phyloP scores from a whole-genome alignment of 2,888 invertebrate species.

The Hirtodrosophila histrioides region DNA sequence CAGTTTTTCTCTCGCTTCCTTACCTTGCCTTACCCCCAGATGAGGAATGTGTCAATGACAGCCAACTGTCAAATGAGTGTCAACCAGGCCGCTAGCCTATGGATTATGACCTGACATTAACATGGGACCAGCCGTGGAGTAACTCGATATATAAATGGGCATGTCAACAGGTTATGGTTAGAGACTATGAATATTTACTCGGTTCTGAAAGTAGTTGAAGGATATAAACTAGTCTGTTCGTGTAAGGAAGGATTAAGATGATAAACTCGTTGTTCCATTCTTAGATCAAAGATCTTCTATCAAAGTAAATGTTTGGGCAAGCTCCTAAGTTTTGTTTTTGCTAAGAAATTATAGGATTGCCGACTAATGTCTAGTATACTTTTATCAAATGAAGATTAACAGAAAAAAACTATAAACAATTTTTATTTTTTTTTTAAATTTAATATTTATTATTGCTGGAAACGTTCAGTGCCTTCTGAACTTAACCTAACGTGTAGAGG shows the following conservation, averaged over 20 bases:
- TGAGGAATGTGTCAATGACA: constrained; percentile 55
- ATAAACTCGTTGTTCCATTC: background rate
- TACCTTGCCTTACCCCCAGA: background rate
- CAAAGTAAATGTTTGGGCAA: background rate
- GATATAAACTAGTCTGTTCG: background rate
- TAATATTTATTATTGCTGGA: too few relatives aligned
- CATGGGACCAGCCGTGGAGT: constrained; percentile 38
- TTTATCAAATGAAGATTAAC: too few relatives aligned
- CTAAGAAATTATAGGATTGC: too few relatives aligned
- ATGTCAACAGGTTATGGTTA: constrained; percentile 56
- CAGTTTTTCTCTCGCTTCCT: constrained; percentile 28
- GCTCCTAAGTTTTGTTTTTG: too few relatives aligned
- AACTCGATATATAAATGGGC: constrained; percentile 47
- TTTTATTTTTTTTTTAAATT: too few relatives aligned
- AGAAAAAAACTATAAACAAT: too few relatives aligned
- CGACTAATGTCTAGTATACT: too few relatives aligned
- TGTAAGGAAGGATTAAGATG: background rate
- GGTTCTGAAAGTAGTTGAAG: too few relatives aligned
- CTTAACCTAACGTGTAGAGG: too few relatives aligned
- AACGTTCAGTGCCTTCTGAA: too few relatives aligned
- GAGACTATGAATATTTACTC: too few relatives aligned
- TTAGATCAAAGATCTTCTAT: too few relatives aligned
- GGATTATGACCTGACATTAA: constrained; percentile 69
- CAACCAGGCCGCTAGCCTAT: constrained; percentile 48
- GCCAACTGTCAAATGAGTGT: constrained; percentile 71